These are phyloP conservation scores for Augochlorella aurata DNA, from an alignment of 2,888 invertebrate genomes.

Conservation along the genomic window DNA sequence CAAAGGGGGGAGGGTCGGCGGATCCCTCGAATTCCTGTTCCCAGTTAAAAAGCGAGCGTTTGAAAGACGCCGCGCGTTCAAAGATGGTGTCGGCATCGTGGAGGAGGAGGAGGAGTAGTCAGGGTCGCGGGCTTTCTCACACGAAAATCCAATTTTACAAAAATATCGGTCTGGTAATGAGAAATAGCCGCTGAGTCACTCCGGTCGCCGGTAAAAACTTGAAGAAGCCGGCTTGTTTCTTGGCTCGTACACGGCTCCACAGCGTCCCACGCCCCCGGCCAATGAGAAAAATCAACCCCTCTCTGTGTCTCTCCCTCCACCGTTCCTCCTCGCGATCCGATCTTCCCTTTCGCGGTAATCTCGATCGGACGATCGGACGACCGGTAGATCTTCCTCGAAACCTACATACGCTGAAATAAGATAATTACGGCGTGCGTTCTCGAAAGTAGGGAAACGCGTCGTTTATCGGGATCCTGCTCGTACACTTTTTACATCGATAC, in stretches of 20 bases:
- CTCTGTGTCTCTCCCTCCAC: conserved; percentile 38
- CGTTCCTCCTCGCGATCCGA: conserved; percentile 22
- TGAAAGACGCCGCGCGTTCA: conserved; percentile 9
- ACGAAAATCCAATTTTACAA: conserved; percentile 81
- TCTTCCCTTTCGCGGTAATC: conserved; percentile 13
- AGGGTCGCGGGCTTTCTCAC: conserved; percentile 69
- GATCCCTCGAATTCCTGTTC: conserved; percentile 9
- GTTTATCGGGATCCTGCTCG: too few species aligned
- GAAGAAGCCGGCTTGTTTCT: conserved; percentile 65
- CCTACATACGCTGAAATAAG: neutral
- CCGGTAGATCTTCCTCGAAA: neutral
- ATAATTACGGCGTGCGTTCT: too few species aligned
- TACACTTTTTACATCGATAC: too few species aligned
- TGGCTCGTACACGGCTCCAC: conserved; percentile 51
- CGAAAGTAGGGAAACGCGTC: too few species aligned
- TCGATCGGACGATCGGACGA: neutral
- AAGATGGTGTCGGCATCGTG: conserved; percentile 27
- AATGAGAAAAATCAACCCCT: conserved; percentile 76
- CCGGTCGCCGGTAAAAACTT: conserved; percentile 72
- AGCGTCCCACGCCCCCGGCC: conserved; percentile 73
- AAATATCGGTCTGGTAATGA: conserved; percentile 80
- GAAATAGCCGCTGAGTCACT: conserved; percentile 79
- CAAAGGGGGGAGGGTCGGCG: neutral
- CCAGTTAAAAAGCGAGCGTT: conserved; percentile 6
- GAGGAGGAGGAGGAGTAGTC: conserved; percentile 36